Percentiles rank a stretch among this genome's conserved stretches.
Evolutionary conservation across 2,888 invertebrate species (phyloP).

Genomic region (Callinectes sapidus): DNA sequence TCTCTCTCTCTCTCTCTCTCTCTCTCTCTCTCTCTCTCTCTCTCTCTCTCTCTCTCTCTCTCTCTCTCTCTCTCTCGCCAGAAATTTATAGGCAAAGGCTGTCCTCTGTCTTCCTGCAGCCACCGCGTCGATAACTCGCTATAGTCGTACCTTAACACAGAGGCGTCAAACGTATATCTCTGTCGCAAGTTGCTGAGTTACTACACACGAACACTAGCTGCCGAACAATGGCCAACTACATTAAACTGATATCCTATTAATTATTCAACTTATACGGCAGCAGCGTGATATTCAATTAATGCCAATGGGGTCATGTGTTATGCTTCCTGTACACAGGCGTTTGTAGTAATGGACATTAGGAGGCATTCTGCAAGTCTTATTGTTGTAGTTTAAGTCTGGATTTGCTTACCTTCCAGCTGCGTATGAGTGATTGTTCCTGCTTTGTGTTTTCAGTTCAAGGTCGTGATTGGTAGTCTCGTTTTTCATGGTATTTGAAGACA

Average conservation of each 20-base stretch:
- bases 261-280: background rate
- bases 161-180: background rate
- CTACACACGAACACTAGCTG: background rate
- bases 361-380: background rate
- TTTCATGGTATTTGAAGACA: background rate
- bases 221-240: background rate
- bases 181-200: background rate
- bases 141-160: background rate
- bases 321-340: background rate
- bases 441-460: background rate
- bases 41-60: constrained; percentile 31
- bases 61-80: background rate
- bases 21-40: constrained; percentile 27
- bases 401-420: background rate
- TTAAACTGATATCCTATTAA: background rate
- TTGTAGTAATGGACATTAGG: background rate
- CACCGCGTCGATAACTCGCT: background rate
- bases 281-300: background rate
- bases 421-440: background rate
- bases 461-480: background rate
- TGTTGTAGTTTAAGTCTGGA: background rate
- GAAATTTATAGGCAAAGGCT: background rate
- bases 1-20: constrained; percentile 44
- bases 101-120: background rate
- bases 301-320: background rate